These are phyloP conservation scores for Dryocosmus kuriphilus DNA, from an alignment of 2,888 invertebrate species.

Conservation along the genomic window DNA sequence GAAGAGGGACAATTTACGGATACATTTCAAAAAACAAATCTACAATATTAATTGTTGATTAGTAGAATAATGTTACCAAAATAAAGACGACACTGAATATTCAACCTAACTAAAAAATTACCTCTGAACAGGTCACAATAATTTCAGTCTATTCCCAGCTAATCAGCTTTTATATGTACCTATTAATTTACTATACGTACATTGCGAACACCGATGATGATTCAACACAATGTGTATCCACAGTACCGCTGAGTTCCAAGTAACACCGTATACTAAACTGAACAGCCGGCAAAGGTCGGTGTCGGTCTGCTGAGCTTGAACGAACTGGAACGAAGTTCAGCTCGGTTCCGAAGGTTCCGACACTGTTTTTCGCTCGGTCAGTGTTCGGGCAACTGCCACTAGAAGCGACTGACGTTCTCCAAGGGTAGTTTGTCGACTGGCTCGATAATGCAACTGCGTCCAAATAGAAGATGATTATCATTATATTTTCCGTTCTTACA, in stretches of 20 bases:
- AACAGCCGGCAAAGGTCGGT: conserved; percentile 33
- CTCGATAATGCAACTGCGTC: neutral
- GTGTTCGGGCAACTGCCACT: conserved; percentile 23
- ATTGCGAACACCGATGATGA: neutral
- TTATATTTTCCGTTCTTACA: no score
- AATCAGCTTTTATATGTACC: neutral
- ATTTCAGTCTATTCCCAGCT: neutral
- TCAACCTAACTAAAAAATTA: neutral
- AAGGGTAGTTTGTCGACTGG: conserved; percentile 1
- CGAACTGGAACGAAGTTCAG: conserved; percentile 33
- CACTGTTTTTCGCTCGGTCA: conserved; percentile 5
- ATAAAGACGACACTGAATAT: neutral
- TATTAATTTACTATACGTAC: neutral
- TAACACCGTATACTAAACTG: conserved; percentile 17
- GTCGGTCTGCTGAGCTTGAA: conserved; percentile 35
- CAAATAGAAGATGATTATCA: neutral
- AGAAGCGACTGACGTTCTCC: neutral
- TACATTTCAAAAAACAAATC: no score
- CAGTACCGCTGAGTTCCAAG: conserved; percentile 5
- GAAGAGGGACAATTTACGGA: no score
- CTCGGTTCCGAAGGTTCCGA: conserved; percentile 18
- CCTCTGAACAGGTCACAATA: neutral
- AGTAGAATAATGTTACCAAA: no score
- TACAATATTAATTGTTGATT: no score
- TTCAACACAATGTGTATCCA: conserved; percentile 9